Percentiles rank a stretch among this genome's conserved stretches.
These are phyloP conservation scores for Dicrostonyx torquatus DNA, from an alignment of 2,797 vertebrate genomes.

Conservation along the genomic window DNA sequence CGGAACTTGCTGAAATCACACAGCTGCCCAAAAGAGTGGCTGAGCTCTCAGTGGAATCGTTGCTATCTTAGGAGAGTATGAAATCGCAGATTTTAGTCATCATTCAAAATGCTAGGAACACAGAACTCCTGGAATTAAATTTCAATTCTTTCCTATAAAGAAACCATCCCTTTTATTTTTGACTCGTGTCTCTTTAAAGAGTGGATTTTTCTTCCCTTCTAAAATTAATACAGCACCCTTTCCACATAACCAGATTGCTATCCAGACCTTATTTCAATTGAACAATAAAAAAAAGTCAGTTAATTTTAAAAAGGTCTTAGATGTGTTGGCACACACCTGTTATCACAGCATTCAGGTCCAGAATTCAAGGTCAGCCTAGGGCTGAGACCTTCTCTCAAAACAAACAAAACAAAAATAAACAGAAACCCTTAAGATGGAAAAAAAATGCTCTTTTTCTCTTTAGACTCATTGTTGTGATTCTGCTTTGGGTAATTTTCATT, in stretches of 20 bases:
- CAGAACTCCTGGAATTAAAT: not conserved
- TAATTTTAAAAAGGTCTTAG: not conserved
- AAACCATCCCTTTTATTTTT: not conserved
- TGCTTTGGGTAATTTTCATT: not conserved
- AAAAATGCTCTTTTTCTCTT: not conserved
- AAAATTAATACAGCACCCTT: not conserved
- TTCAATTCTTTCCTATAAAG: not conserved
- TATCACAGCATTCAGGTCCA: not conserved
- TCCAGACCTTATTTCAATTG: not conserved
- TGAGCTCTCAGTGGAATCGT: slow-evolving; percentile 13
- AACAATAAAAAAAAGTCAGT: not conserved
- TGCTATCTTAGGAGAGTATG: slow-evolving; percentile 64
- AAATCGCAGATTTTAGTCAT: slow-evolving; percentile 64
- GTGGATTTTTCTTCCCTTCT: not conserved
- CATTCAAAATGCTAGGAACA: not conserved
- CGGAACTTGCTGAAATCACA: slow-evolving; percentile 60
- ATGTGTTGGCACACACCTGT: not conserved
- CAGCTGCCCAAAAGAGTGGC: slow-evolving; percentile 27
- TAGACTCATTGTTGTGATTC: not conserved
- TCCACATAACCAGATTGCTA: not conserved
- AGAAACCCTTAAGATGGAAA: not conserved
- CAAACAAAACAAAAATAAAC: not conserved
- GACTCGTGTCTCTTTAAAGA: not conserved
- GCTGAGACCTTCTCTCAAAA: not conserved
- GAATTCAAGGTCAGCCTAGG: not conserved